Base-by-base conservation (phyloP, 2,797 vertebrate species). In the Gephyroberyx darwinii region DNA sequence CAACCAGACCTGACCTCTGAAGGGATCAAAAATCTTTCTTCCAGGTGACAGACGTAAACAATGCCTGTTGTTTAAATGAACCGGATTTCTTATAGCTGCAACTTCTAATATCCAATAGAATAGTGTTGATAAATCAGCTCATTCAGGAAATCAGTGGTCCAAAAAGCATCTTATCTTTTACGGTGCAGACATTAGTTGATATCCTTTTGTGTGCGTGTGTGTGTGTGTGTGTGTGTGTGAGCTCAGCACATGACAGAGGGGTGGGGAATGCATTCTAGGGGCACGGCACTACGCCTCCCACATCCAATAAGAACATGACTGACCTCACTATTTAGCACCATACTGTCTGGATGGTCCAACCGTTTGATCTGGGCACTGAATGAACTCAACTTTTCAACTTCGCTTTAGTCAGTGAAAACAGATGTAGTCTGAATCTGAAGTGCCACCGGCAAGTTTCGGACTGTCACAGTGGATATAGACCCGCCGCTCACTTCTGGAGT, bases 271-370 rank as follows among this genome's bases (percentile, higher is more conserved):
- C 77, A 78, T 83, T 83, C 78, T 74, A 84, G 89, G 86, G 90
- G 89, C 88, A 82, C 37, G 78, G 75, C 82, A 65, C 60, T 79
- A 47, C 71, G 78, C 71, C 75, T 80, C 74, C 63, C 76, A 69
- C 61, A 75, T 78, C 90, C 90, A 93, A 94, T 94, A 91, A 93
- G 88, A 93, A 67, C 56, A 73, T 56, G 65, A 63, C 81, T 84
- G 82, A 87, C 86, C 78, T 84, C 74, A 35, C 30, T 43, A 20
- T 81, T 85, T 77, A 78, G 74, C 82, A 58, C 62, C 59, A 50
- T 33, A 61, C 72, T 84, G 71, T 78, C 82, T 83, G 74, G 60
- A 73, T 61, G 17, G 26, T 78, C 82, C 81, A 69, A 54, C 69
- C 78, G 81, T 88, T 88, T 87, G 74, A 86, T 82, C 54, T 64